These are phyloP conservation scores for Tachystola acroxantha DNA, from an alignment of 2,888 invertebrate species.

Conservation along the genomic window DNA sequence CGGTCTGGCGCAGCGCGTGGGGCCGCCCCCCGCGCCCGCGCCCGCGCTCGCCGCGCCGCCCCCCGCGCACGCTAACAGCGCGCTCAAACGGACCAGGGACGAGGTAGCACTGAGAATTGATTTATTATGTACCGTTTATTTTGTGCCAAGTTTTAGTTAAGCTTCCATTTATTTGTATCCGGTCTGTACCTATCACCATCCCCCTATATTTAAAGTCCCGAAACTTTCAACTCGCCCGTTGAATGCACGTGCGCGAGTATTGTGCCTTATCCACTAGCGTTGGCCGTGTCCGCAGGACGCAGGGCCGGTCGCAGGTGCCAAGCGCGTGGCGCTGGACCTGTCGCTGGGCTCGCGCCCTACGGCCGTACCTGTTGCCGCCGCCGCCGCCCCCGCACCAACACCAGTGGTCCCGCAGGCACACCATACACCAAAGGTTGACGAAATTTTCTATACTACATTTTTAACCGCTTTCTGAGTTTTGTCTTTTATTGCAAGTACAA, in stretches of 20 bases:
- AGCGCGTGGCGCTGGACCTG: constrained; percentile 52
- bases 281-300: constrained; percentile 22
- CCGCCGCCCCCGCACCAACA: constrained; percentile 5
- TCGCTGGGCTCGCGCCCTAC: constrained; percentile 16
- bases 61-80: constrained; percentile 20
- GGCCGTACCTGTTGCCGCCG: constrained; percentile 3
- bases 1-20: constrained; percentile 87
- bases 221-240: too few relatives aligned
- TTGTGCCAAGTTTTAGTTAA: too few relatives aligned
- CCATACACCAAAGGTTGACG: not conserved
- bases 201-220: too few relatives aligned
- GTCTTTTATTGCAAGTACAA: too few relatives aligned
- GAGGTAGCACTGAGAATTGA: constrained; percentile 34
- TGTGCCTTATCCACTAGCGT: too few relatives aligned
- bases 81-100: constrained; percentile 36
- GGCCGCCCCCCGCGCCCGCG: constrained; percentile 56
- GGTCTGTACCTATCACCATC: too few relatives aligned
- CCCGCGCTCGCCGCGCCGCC: constrained; percentile 19
- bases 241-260: too few relatives aligned
- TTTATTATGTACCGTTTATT: too few relatives aligned
- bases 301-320: constrained; percentile 31
- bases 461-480: too few relatives aligned
- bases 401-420: too few relatives aligned
- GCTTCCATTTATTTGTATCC: too few relatives aligned
- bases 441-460: not conserved